phyloP scores from a whole-genome alignment of 1,140 invertebrate genomes.

The Anoplolepis gracilipes region DNA sequence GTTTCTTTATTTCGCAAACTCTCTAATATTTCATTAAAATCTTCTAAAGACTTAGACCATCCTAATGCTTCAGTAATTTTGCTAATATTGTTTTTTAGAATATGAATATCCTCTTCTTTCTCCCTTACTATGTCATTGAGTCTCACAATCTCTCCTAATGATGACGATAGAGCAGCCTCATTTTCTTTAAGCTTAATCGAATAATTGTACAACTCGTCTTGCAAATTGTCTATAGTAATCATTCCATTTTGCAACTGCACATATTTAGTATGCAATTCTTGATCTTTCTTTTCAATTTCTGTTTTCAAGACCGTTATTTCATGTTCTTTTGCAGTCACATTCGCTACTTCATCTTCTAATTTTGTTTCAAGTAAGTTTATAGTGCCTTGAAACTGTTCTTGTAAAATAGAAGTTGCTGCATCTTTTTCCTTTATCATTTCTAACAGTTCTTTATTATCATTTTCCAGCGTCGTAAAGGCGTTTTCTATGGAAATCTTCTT shows the following conservation, averaged over 20 bases:
- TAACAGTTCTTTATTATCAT: slow-evolving; percentile 64
- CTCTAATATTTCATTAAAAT: slow-evolving; percentile 82
- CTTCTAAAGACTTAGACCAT: slow-evolving; percentile 76
- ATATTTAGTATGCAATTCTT: slow-evolving; percentile 85
- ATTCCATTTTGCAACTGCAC: slow-evolving; percentile 72
- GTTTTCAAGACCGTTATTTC: slow-evolving; percentile 71
- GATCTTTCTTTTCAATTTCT: slow-evolving; percentile 82
- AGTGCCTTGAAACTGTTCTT: slow-evolving; percentile 80
- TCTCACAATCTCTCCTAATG: slow-evolving; percentile 73
- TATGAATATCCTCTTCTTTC: slow-evolving; percentile 61
- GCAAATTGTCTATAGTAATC: slow-evolving; percentile 75
- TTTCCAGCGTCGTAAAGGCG: slow-evolving; percentile 63
- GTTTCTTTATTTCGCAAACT: slow-evolving; percentile 78
- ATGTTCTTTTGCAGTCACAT: slow-evolving; percentile 67
- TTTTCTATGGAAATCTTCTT: slow-evolving; percentile 76
- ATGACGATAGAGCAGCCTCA: slow-evolving; percentile 57
- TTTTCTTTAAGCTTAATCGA: slow-evolving; percentile 66
- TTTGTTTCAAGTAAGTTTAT: slow-evolving; percentile 74
- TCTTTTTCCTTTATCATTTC: slow-evolving; percentile 73
- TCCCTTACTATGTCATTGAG: slow-evolving; percentile 45
- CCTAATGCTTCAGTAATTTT: slow-evolving; percentile 69
- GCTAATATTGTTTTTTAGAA: slow-evolving; percentile 72
- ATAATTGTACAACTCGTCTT: slow-evolving; percentile 73
- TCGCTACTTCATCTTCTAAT: slow-evolving; percentile 46
- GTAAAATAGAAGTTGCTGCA: slow-evolving; percentile 68